phyloP scores from a whole-genome alignment of 2,888 invertebrate species.

The Octonoba sinensis region DNA sequence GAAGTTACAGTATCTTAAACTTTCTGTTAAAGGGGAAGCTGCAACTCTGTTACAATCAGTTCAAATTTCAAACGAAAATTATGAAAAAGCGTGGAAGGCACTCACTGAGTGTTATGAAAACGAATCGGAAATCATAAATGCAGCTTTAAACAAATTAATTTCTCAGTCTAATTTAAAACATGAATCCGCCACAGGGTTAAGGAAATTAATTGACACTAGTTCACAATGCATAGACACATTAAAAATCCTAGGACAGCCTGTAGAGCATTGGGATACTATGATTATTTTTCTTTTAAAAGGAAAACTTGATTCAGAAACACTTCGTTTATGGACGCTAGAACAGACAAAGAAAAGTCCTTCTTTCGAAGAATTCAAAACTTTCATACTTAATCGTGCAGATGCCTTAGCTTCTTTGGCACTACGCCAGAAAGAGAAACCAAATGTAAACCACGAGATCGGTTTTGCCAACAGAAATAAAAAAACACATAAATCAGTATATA shows the following conservation, averaged over 20 bases:
- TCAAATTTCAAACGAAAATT: not conserved
- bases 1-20: not conserved
- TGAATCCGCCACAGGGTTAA: not conserved
- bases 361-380: not conserved
- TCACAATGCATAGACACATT: constrained; percentile 18
- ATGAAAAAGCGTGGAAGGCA: not conserved
- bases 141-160: not conserved
- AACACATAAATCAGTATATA: not conserved
- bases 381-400: not conserved
- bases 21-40: not conserved
- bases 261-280: constrained; percentile 14
- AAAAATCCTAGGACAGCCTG: constrained; percentile 9
- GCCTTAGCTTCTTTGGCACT: not conserved
- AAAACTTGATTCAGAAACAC: not conserved
- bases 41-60: not conserved
- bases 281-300: constrained; percentile 14
- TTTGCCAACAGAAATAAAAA: not conserved
- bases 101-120: not conserved
- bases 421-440: not conserved
- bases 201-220: constrained; percentile 11
- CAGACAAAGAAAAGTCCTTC: not conserved
- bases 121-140: not conserved
- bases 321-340: not conserved
- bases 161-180: not conserved
- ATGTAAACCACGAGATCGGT: not conserved